Evolutionary conservation across 2,888 invertebrate genomes (phyloP).

Genomic region (Tortricodes alternella): DNA sequence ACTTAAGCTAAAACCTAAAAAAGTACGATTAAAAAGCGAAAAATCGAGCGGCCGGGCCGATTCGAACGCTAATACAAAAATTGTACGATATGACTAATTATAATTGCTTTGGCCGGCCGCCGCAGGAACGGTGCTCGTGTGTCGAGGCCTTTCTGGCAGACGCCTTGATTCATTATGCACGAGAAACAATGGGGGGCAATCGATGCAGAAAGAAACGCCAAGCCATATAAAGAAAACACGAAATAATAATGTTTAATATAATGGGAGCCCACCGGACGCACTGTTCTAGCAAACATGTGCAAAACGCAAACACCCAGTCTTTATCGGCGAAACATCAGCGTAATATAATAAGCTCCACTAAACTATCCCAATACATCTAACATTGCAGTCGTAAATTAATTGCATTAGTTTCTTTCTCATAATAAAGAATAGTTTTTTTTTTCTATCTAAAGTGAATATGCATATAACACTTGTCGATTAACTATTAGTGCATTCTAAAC

Average conservation of each 20-base stretch:
- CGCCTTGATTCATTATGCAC: not conserved
- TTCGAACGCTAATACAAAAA: slow-evolving; percentile 50
- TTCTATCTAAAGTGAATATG: slow-evolving; percentile 72
- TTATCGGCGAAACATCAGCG: slow-evolving; percentile 43
- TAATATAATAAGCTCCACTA: slow-evolving; percentile 41
- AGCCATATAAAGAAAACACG: not conserved
- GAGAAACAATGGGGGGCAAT: not conserved
- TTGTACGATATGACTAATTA: slow-evolving; percentile 62
- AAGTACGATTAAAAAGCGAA: slow-evolving; percentile 46
- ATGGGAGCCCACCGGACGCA: slow-evolving; percentile 39
- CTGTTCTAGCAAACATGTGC: slow-evolving; percentile 23
- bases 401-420: slow-evolving; percentile 42
- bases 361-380: slow-evolving; percentile 26
- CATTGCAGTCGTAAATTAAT: slow-evolving; percentile 56
- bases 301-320: slow-evolving; percentile 39
- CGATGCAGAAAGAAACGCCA: not conserved
- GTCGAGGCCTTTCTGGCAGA: not conserved
- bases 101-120: slow-evolving; percentile 45
- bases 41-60: slow-evolving; percentile 22
- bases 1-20: slow-evolving; percentile 49
- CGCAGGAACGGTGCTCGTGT: slow-evolving; percentile 34
- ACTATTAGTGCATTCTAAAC: slow-evolving; percentile 65
- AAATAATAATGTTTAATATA: not conserved
- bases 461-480: slow-evolving; percentile 55
- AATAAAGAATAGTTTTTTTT: slow-evolving; percentile 41